Evolutionary conservation across 2,797 vertebrate species (phyloP).

Genomic region (Novumbra hubbsi): DNA sequence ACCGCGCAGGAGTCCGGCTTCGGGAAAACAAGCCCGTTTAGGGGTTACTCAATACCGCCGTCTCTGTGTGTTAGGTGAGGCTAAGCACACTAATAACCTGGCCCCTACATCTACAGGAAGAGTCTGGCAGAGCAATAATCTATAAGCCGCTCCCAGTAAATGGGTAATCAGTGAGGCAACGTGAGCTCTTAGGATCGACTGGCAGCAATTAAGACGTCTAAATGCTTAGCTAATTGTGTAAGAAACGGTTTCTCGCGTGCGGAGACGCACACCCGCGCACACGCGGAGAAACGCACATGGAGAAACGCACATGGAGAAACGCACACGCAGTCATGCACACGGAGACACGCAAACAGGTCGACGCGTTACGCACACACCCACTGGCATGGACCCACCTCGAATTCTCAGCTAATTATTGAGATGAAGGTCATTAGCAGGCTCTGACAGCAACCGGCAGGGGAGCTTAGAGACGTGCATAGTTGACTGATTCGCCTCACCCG

Average conservation of each 20-base stretch:
- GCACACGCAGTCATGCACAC: constrained; percentile 3
- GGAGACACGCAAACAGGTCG: too few relatives aligned
- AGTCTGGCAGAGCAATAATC: constrained; percentile 69
- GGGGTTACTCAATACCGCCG: constrained; percentile 61
- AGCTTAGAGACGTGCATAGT: constrained; percentile 49
- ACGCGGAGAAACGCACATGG: background rate
- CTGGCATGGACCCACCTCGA: background rate
- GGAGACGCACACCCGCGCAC: constrained; percentile 7
- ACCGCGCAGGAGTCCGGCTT: constrained; percentile 12
- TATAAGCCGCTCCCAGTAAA: constrained; percentile 74
- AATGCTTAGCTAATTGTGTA: constrained; percentile 80
- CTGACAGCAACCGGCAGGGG: constrained; percentile 50
- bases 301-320: constrained; percentile 7
- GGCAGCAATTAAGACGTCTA: constrained; percentile 80
- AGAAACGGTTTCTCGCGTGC: constrained; percentile 64
- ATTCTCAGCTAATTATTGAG: constrained; percentile 44
- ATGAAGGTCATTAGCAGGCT: constrained; percentile 28
- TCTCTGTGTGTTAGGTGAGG: constrained; percentile 60
- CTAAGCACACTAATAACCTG: constrained; percentile 76
- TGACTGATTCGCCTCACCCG: constrained; percentile 6
- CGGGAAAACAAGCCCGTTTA: background rate
- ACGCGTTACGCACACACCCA: background rate
- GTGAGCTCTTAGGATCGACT: constrained; percentile 71
- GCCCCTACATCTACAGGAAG: constrained; percentile 74
- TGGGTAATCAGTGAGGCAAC: constrained; percentile 69